Conservation (phyloP, 2,113 vertebrate species). For the Cyprinodon variegatus region DNA sequence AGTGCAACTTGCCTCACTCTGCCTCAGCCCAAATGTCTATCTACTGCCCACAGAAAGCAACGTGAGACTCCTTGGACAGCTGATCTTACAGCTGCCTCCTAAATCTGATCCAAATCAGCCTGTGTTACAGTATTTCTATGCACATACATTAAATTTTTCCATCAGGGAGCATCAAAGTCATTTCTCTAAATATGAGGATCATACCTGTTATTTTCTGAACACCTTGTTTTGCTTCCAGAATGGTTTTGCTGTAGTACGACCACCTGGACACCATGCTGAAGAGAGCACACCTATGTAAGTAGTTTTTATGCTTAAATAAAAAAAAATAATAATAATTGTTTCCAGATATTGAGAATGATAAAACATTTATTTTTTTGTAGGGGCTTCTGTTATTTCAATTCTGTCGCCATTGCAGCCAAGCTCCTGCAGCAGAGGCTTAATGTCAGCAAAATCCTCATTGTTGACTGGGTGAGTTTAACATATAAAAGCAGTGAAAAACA, state of each 20-base stretch:
- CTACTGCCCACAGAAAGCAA: slow-evolving; percentile 53
- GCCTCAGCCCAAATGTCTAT: slow-evolving; percentile 65
- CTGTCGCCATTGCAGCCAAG: slow-evolving; percentile 94
- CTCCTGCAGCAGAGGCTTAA: slow-evolving; percentile 94
- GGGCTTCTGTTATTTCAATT: slow-evolving; percentile 99
- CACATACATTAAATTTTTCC: neutral
- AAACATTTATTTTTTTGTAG: slow-evolving; percentile 66
- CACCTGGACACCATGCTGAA: slow-evolving; percentile 96
- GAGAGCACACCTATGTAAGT: slow-evolving; percentile 97
- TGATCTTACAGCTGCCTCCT: slow-evolving; percentile 31
- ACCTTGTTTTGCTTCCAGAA: slow-evolving; percentile 80
- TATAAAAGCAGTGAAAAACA: neutral
- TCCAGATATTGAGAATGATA: neutral
- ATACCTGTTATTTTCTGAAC: neutral
- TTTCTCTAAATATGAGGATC: neutral
- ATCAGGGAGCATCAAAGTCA: neutral
- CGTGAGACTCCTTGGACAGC: slow-evolving; percentile 43
- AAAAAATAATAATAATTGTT: neutral
- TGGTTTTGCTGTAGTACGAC: slow-evolving; percentile 95
- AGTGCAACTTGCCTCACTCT: slow-evolving; percentile 53
- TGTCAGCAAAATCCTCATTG: slow-evolving; percentile 96
- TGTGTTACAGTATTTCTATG: slow-evolving; percentile 3
- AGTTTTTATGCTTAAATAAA: neutral
- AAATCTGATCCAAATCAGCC: slow-evolving; percentile 30
- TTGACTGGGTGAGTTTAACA: slow-evolving; percentile 92